phyloP scores from a whole-genome alignment of 2,797 vertebrate species.

The Macrochelys suwanniensis region DNA sequence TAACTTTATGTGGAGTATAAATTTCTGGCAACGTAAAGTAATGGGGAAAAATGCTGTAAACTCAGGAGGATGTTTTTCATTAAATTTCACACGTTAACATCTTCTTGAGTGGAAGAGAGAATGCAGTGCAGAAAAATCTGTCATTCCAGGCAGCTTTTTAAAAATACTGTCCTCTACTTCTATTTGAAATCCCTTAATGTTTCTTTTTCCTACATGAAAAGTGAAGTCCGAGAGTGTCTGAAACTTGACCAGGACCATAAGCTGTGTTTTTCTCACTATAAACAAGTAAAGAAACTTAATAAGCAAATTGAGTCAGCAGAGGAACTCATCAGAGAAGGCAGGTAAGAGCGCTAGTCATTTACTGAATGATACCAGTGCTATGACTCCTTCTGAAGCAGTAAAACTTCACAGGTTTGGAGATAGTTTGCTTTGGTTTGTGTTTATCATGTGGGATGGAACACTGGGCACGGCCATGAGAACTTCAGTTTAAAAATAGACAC shows the following conservation, averaged over 20 bases:
- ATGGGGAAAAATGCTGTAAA: not conserved
- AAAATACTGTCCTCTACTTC: not conserved
- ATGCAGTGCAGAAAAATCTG: not conserved
- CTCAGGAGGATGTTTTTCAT: not conserved
- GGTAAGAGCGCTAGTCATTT: slow-evolving; percentile 79
- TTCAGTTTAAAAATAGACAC: slow-evolving; percentile 59
- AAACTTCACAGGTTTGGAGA: not conserved
- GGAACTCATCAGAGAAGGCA: slow-evolving; percentile 92
- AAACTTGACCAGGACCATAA: slow-evolving; percentile 98
- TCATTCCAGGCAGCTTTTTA: not conserved
- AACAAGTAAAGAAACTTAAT: slow-evolving; percentile 97
- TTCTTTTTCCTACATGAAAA: slow-evolving; percentile 64
- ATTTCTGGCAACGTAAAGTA: not conserved
- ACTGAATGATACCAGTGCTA: not conserved
- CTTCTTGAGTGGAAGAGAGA: not conserved
- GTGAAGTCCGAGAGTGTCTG: slow-evolving; percentile 96
- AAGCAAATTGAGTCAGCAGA: slow-evolving; percentile 94
- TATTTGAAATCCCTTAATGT: not conserved
- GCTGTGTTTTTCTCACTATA: slow-evolving; percentile 96
- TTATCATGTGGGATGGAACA: slow-evolving; percentile 52
- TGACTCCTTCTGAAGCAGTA: not conserved
- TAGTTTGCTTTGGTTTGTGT: slow-evolving; percentile 30
- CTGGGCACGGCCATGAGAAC: slow-evolving; percentile 36
- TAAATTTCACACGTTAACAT: not conserved
- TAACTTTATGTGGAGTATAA: not conserved